phyloP scores from a whole-genome alignment of 2,113 vertebrate genomes.

The Brevimyrus niger region DNA sequence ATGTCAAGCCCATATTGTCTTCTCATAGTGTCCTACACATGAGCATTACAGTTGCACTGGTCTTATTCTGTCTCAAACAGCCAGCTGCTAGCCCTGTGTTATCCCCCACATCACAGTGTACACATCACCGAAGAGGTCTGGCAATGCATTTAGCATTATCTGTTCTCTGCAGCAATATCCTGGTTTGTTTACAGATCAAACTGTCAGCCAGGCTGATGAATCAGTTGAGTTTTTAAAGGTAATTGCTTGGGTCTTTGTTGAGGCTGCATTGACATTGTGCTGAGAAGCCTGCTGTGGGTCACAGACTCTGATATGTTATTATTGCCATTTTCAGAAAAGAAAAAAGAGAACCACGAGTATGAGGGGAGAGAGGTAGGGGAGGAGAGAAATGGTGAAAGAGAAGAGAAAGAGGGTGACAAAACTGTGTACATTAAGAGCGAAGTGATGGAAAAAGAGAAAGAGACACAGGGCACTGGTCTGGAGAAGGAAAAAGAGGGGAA shows the following conservation, averaged over 20 bases:
- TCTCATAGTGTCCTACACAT: neutral
- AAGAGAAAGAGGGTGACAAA: conserved; percentile 16
- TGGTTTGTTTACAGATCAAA: neutral
- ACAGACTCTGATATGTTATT: neutral
- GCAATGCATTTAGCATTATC: neutral
- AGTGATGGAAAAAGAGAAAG: conserved; percentile 9
- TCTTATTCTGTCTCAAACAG: neutral
- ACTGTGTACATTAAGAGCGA: neutral
- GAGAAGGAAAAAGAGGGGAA: conserved; percentile 25
- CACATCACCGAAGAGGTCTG: neutral
- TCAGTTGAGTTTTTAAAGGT: neutral
- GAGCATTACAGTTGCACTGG: neutral
- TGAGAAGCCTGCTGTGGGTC: neutral
- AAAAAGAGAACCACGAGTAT: conserved; percentile 37
- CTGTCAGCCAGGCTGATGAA: neutral
- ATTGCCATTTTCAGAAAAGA: conserved; percentile 42
- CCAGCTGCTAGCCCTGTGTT: neutral
- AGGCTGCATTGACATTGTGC: neutral
- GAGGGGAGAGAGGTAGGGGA: conserved; percentile 34
- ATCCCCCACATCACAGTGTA: neutral
- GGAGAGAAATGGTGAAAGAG: conserved; percentile 23
- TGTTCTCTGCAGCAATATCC: neutral
- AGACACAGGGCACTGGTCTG: conserved; percentile 17
- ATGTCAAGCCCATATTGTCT: neutral
- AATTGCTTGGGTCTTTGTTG: neutral